Base-by-base conservation (phyloP, 2,113 vertebrate species). In the Tenebrosternarchus preto region DNA sequence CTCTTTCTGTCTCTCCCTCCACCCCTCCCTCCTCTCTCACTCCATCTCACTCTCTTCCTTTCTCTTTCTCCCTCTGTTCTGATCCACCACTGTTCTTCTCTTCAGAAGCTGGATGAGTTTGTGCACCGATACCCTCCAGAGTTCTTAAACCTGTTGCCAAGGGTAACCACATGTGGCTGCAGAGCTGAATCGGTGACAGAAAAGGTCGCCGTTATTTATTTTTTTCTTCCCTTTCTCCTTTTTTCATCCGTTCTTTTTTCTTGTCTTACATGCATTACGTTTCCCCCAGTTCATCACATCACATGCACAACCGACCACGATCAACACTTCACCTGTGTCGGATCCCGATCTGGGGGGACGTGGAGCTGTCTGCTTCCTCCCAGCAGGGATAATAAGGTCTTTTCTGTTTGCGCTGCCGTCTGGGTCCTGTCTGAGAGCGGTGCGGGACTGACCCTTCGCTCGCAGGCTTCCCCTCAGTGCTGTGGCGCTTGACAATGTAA, bases 401-500 rank as follows among this genome's bases (percentile, higher is more conserved):
- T 50, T 12, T 50, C 12, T 9, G 5, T 50, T 50, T 9, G 43
- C 1, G 43, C 43, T 50, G 43, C 43, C 11, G 43, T 50, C 9
- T 50, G 9, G 8, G 43, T 9, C 11, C 43, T 50, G 43, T 50
- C 5, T 50, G 43, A 12, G 12, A 12, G 43, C 1, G 43, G 43
- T 9, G 11, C 43, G 3, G 4, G 5, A 8, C 43, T 46, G 43
- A 46, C 43, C 43, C 33, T 6, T 4, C 53, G 59, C 31, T 60
- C 53, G n/a, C 64, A 64, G 15, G 25, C 60, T 29, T 27, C 36
- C 50, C 11, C 57, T 33, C 27, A 24, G 46, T 55, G 29, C 16
- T 57, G 25, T 1, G 56, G 50, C 88, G 86, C 90, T 87, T 89
- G 87, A 79, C 69, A 70, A 78, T 84, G 76, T 87, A 89, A 90